Evolutionary conservation across 2,113 vertebrate species (phyloP), one percentile per base, ranked within the genome.

Genomic region (Salminus brasiliensis): DNA sequence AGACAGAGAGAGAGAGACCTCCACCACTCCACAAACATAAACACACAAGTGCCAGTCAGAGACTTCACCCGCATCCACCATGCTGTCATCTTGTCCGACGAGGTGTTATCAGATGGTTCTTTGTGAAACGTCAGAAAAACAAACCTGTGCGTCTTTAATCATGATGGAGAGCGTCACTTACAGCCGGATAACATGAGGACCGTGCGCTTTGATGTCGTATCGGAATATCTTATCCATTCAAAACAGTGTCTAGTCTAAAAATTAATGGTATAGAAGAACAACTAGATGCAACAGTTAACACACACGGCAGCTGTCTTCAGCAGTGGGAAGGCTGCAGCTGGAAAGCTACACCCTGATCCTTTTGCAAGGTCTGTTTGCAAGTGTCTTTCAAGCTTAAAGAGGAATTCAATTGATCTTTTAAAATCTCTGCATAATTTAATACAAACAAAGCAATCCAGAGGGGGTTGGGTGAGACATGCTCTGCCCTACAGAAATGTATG

Each of bases 71-170:
- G 4, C 55, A 71, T 71, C 66, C 55, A 62, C 41, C 67, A 39
- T 32, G 29, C 53, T 49, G 59, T 71, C 76, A 10, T 60, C 67
- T 18, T 2, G 41, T 57, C 27, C 47, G 53, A 67, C 25, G 41
- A 47, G 49, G 71, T 21, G 41, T 62, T 62, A 71, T 78, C 76
- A 62, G 67, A 49, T 62, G 66, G 27, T 41, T 36, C 41, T 71
- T 78, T 68, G 72, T 81, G 66, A 11, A 52, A 30, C 52, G 32
- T 71, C 39, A 32, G 21, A n/a, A 73, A 78, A 77, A 73, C 74
- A 57, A 59, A 47, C 23, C 34, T 27, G 21, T 39, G 5, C 1
- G 29, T 45, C 76, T 78, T 78, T 78, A 71, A 78, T 78, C 76
- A 71, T 11, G 11, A 39, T 0, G 1, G 49, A 10, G 63, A 30